Base-by-base conservation (phyloP, 2,113 vertebrate genomes). In the Haliaeetus leucogaster region DNA sequence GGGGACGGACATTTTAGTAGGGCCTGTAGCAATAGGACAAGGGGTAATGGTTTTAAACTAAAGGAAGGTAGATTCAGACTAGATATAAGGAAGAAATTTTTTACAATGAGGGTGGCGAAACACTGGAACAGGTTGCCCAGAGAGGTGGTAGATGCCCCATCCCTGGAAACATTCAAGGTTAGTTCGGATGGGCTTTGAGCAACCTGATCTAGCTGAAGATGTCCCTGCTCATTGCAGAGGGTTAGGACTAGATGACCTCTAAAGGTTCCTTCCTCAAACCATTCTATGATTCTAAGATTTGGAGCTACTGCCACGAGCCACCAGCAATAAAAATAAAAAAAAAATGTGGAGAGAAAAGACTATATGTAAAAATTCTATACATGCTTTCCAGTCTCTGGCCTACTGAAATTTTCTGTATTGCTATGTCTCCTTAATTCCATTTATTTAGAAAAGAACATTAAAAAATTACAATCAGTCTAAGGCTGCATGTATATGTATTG, bases 141-240 rank as follows among this genome's bases (percentile, higher is more conserved):
- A 43, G 23, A 25, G 5, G 7, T 23, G 15, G 6, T 25, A 25
- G 19, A 30, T 48, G 7, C 3, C 16, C 3, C 29, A 29, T 26
- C 5, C 5, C 19, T 42, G 23, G 16, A 81, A 72, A 55, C 13
- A 25, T 42, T 65, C 23, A 48, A 40, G 9, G n/a, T n/a, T 30
- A 56, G 3, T 13, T n/a, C 63, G 1, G 13, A 56, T 0, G 1
- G 12, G 5, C 32, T 61, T 6, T 78, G 20, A 65, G n/a, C 10
- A 72, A 48, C 29, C 3, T 65, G n/a, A 30, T 38, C 45, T 42
- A 34, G 32, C 38, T 50, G 52, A 50, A 36, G 9, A 42, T 50
- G 8, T 59, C 36, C 14, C 52, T 38, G 15, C 5, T 50, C 27
- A 23, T 23, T 32, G 52, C 22, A 43, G 8, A 1, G 5, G 3